Evolutionary conservation across 92 coral and sea anemone species (phyloP).

Genomic region (Actinostola sp.): DNA sequence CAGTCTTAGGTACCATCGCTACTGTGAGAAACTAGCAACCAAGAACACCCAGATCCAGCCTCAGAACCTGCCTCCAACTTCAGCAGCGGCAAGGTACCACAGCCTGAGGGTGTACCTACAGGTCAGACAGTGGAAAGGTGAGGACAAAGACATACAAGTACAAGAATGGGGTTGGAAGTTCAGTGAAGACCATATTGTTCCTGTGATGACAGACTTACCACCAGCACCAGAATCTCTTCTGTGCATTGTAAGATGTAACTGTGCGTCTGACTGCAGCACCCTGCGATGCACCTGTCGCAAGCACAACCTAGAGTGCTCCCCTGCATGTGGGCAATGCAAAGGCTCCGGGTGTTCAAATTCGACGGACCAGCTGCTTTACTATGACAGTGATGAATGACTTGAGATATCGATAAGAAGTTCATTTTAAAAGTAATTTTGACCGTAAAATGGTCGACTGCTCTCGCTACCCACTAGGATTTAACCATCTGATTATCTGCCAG

Average conservation of each 20-base stretch:
- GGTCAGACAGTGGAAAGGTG: conserved; percentile 33
- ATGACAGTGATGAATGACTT: too few relatives aligned
- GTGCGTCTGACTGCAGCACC: conserved; percentile 32
- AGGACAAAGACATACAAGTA: conserved; percentile 2
- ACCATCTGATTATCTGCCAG: too few relatives aligned
- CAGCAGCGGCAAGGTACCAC: conserved; percentile 23
- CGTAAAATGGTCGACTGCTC: too few relatives aligned
- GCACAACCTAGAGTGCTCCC: not conserved
- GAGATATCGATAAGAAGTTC: too few relatives aligned
- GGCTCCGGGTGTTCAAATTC: not conserved
- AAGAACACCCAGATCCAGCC: conserved; percentile 41
- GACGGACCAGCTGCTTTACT: too few relatives aligned
- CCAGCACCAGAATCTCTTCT: conserved; percentile 37
- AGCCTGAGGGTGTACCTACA: conserved; percentile 26
- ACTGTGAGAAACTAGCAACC: conserved; percentile 48
- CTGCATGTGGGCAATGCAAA: not conserved
- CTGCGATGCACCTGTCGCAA: not conserved
- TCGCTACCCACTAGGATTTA: too few relatives aligned
- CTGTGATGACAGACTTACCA: conserved; percentile 27
- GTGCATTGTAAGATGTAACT: conserved; percentile 34
- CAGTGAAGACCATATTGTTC: conserved; percentile 2
- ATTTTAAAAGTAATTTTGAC: too few relatives aligned
- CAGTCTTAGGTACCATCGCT: conserved; percentile 34
- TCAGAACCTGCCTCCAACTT: conserved; percentile 45
- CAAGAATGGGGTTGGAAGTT: conserved; percentile 32